These are phyloP conservation scores for Myotis lucifugus DNA, from an alignment of 2,113 vertebrate species.

Conservation along the genomic window DNA sequence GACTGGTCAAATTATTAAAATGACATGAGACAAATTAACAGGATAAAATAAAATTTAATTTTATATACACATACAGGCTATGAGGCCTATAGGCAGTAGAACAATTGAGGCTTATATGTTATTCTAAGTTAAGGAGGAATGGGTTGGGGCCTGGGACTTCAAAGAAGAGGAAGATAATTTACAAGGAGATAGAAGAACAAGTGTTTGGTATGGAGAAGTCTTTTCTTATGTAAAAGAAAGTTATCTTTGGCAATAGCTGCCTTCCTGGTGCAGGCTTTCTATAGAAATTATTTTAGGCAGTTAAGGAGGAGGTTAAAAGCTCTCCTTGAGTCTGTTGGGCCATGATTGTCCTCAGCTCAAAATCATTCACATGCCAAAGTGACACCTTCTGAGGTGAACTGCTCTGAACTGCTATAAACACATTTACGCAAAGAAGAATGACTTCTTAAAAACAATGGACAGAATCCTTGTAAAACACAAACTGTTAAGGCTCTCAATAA, in stretches of 20 bases:
- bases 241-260: not conserved
- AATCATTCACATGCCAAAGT: not conserved
- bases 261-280: not conserved
- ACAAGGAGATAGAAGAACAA: not conserved
- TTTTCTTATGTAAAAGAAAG: not conserved
- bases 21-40: not conserved
- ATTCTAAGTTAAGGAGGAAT: not conserved
- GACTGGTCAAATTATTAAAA: not conserved
- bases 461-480: not conserved
- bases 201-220: not conserved
- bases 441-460: not conserved
- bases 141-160: not conserved
- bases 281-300: not conserved
- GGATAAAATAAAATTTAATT: not conserved
- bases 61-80: not conserved
- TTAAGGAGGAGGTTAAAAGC: not conserved
- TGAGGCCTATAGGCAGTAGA: not conserved
- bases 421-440: not conserved
- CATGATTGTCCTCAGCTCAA: not conserved
- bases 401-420: not conserved
- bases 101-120: not conserved
- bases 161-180: not conserved
- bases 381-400: not conserved
- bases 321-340: not conserved
- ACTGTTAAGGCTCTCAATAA: not conserved